phyloP scores from a whole-genome alignment of 2,113 vertebrate genomes.

The Nansenia antarctica region DNA sequence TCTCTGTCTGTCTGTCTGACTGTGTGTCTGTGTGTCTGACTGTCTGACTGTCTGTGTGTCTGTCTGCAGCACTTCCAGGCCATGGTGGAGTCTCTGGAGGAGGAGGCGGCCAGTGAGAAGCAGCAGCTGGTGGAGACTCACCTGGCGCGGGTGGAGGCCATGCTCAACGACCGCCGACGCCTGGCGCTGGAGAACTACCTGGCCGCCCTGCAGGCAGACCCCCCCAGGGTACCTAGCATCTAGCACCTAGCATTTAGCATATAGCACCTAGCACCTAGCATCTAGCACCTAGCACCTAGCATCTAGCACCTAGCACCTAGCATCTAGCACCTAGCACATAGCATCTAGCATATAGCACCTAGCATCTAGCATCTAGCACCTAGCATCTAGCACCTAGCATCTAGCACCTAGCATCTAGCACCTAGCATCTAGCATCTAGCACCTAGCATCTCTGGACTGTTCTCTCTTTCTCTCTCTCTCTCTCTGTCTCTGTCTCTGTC shows the following conservation, averaged over 20 bases:
- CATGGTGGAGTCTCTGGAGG: conserved; percentile 95
- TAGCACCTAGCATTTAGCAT: too few relatives aligned
- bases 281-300: too few relatives aligned
- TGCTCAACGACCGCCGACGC: conserved; percentile 93
- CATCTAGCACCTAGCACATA: conserved; percentile 18
- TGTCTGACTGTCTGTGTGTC: neutral
- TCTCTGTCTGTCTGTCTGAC: neutral
- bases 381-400: too few relatives aligned
- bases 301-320: too few relatives aligned
- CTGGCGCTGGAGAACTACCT: conserved; percentile 95
- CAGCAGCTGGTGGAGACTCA: conserved; percentile 98
- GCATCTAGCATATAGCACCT: too few relatives aligned
- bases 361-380: too few relatives aligned
- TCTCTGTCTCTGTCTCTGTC: too few relatives aligned
- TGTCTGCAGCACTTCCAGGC: conserved; percentile 89
- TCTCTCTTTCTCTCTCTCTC: neutral
- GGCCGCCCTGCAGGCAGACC: conserved; percentile 91
- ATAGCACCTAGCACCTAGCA: too few relatives aligned
- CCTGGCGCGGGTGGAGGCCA: conserved; percentile 93
- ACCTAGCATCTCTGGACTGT: too few relatives aligned
- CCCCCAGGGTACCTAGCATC: conserved; percentile 80
- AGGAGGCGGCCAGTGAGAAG: conserved; percentile 96
- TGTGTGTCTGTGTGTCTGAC: conserved; percentile 1
- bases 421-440: too few relatives aligned
- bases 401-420: too few relatives aligned